Base-by-base conservation (phyloP, 2,113 vertebrate species). In the Lamprotornis superbus region DNA sequence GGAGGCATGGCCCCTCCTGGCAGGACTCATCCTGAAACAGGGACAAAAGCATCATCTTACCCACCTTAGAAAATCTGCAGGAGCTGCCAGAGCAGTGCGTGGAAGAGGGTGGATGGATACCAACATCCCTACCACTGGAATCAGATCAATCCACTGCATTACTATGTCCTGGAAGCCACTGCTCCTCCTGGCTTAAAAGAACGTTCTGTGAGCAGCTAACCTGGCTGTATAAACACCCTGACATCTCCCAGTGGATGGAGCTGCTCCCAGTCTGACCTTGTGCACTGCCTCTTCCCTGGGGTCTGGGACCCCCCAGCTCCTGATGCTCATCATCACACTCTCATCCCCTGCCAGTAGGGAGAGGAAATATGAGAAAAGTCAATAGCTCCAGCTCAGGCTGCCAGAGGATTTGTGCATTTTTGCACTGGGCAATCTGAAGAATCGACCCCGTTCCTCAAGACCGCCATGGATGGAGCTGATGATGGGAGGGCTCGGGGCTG, bases 351-450 rank as follows among this genome's bases (percentile, higher is more conserved):
- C 33, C 6, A 3, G 49, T 6, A 53, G 39, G 31, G 44, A 81
- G 56, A 49, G n/a, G 30, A 49, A 70, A 87, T 30, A 21, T 3
- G 30, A 39, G 52, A 53, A 44, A 87, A 95, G 82, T 92, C 95
- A 65, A 93, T 92, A 73, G 37, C 69, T 79, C 8, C 73, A 49
- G 67, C 70, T 46, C 73, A 31, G 64, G 52, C 89, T 95, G 84
- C 57, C 0, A 0, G 70, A 37, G 74, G 37, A 87, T 94, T 81
- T 82, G 78, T 77, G 81, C 83, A 27, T 80, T 95, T 83, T 80
- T 88, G 59, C 73, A n/a, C n/a, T 56, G 75, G 76, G 90, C 83
- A 95, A 89, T 90, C 79, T 52, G 63, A 75, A 86, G 10, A 47
- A 90, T 93, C 0, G 47, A 97, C 30, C 2, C 1, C 0, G 0